Evolutionary conservation across 1,140 invertebrate genomes (phyloP).

Genomic region (Agrilus planipennis): DNA sequence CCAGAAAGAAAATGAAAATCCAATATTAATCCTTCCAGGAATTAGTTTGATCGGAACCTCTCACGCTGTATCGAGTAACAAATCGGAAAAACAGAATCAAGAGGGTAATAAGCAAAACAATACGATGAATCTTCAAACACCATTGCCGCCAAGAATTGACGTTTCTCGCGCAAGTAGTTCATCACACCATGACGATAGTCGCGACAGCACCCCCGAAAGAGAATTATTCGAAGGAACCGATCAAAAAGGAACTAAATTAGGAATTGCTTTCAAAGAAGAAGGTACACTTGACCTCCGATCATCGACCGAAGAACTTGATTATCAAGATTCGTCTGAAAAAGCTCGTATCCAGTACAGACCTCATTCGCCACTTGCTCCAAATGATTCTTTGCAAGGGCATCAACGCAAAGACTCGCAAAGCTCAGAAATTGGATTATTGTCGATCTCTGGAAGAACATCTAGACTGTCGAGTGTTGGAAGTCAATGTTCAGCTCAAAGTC

Average conservation of each 20-base stretch:
- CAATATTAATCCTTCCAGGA: constrained; percentile 20
- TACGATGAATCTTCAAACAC: constrained; percentile 48
- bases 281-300: constrained; percentile 68
- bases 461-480: constrained; percentile 63
- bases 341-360: constrained; percentile 33
- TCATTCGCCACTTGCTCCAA: constrained; percentile 25
- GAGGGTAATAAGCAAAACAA: constrained; percentile 13
- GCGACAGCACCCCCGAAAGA: constrained; percentile 66
- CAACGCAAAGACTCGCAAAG: constrained; percentile 67
- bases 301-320: constrained; percentile 74
- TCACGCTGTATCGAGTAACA: constrained; percentile 7
- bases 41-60: constrained; percentile 27
- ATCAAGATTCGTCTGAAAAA: constrained; percentile 54
- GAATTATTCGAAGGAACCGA: constrained; percentile 45
- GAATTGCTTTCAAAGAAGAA: constrained; percentile 58
- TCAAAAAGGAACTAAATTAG: constrained; percentile 33
- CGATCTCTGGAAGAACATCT: constrained; percentile 70
- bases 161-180: constrained; percentile 77
- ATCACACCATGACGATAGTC: constrained; percentile 69
- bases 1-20: constrained; percentile 10
- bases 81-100: constrained; percentile 16
- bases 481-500: constrained; percentile 47
- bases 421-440: constrained; percentile 64
- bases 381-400: constrained; percentile 27
- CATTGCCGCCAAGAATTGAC: constrained; percentile 71